Conservation (phyloP, 2,797 vertebrate species). For the Mastacembelus armatus region DNA sequence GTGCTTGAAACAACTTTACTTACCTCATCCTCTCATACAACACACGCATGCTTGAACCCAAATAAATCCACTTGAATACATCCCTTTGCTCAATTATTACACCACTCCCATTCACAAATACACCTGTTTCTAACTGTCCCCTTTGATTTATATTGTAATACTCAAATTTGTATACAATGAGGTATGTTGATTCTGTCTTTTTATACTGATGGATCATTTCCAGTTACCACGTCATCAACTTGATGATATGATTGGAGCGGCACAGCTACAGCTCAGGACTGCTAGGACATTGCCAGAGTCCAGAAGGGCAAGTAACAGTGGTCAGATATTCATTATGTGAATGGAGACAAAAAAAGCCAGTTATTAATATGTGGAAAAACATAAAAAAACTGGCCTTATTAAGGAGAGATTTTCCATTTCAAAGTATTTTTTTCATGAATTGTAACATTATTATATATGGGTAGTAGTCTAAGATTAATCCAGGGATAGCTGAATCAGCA, state of each 20-base stretch:
- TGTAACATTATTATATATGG: no score
- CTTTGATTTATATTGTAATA: constrained; percentile 11
- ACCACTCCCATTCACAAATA: neutral
- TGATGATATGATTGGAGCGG: constrained; percentile 24
- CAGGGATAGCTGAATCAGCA: no score
- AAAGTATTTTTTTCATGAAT: no score
- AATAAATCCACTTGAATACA: constrained; percentile 32
- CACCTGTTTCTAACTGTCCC: neutral
- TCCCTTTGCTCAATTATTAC: constrained; percentile 3
- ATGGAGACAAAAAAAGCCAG: neutral
- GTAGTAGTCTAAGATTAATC: no score
- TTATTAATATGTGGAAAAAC: no score
- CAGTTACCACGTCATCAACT: constrained; percentile 23
- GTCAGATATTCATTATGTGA: neutral
- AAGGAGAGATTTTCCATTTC: no score
- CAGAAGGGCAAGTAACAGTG: neutral
- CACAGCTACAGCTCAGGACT: neutral
- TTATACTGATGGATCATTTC: constrained; percentile 21
- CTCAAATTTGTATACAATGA: neutral
- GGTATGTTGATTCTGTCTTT: constrained; percentile 7
- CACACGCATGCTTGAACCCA: constrained; percentile 26
- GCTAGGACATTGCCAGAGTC: neutral
- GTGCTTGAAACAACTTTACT: constrained; percentile 65
- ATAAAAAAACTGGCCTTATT: no score
- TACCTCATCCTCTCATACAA: constrained; percentile 52